phyloP scores from a whole-genome alignment of 2,797 vertebrate genomes.

The Coranthus polyacanthus region DNA sequence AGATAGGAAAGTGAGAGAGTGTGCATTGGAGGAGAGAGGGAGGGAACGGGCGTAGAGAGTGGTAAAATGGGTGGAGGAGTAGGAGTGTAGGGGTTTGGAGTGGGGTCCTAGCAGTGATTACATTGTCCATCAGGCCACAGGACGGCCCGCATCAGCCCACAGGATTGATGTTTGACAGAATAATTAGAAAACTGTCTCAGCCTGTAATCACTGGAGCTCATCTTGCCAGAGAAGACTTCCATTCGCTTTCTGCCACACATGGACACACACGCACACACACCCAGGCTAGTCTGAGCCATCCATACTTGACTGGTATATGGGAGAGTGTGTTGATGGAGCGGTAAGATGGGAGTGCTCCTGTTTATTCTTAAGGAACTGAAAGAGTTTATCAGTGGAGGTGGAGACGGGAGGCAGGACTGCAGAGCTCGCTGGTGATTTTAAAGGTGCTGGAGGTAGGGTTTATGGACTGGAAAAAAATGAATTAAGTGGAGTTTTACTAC shows the following conservation, averaged over 20 bases:
- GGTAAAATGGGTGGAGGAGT: slow-evolving; percentile 43
- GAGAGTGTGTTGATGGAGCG: slow-evolving; percentile 73
- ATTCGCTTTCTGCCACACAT: slow-evolving; percentile 62
- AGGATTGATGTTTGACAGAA: slow-evolving; percentile 99
- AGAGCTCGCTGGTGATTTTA: slow-evolving; percentile 49
- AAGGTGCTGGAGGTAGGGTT: slow-evolving; percentile 52
- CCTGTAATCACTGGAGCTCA: slow-evolving; percentile 92
- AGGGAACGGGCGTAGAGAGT: slow-evolving; percentile 46
- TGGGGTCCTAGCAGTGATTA: slow-evolving; percentile 89
- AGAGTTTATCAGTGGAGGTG: slow-evolving; percentile 73
- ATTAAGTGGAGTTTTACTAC: slow-evolving; percentile 71
- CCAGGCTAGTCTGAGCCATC: slow-evolving; percentile 44
- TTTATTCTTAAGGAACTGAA: slow-evolving; percentile 86
- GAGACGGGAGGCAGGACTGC: slow-evolving; percentile 44
- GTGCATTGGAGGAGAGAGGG: slow-evolving; percentile 36
- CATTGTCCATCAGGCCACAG: slow-evolving; percentile 92
- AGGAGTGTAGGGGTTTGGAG: slow-evolving; percentile 1
- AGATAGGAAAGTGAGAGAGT: slow-evolving; percentile 46
- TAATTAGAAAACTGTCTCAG: slow-evolving; percentile 99
- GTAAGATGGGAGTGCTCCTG: slow-evolving; percentile 81
- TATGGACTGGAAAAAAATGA: slow-evolving; percentile 67
- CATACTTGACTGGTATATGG: slow-evolving; percentile 64
- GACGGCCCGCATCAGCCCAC: slow-evolving; percentile 88
- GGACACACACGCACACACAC: slow-evolving; percentile 17
- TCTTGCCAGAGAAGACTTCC: slow-evolving; percentile 86